Evolutionary conservation across 2,888 invertebrate genomes (phyloP).

Genomic region (Andrena bucephala): DNA sequence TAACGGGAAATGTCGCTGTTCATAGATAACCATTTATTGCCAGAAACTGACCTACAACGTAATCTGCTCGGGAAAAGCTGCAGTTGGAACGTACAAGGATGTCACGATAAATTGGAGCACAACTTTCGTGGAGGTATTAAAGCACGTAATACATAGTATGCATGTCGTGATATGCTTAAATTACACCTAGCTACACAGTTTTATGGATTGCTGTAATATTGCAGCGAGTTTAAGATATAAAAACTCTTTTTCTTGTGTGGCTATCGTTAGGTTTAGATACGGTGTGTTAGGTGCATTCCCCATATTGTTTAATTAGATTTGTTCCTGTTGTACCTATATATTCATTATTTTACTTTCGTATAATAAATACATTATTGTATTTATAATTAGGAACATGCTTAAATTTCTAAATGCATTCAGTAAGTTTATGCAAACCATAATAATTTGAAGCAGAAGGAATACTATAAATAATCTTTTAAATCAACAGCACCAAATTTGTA

Average conservation of each 20-base stretch:
- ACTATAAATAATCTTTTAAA: too few species aligned
- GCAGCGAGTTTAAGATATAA: neutral
- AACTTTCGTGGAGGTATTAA: constrained; percentile 3
- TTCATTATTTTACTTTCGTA: too few species aligned
- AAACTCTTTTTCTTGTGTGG: neutral
- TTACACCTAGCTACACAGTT: neutral
- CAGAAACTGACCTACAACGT: constrained; percentile 40
- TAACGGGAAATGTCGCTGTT: constrained; percentile 40
- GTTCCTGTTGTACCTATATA: too few species aligned
- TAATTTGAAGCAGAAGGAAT: too few species aligned
- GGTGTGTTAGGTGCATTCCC: too few species aligned
- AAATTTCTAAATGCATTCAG: too few species aligned
- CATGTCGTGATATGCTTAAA: neutral
- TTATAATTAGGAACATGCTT: too few species aligned
- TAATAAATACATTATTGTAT: too few species aligned
- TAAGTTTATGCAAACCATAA: too few species aligned
- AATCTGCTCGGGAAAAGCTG: constrained; percentile 10
- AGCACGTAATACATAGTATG: neutral
- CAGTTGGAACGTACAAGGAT: neutral
- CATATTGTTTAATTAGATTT: too few species aligned
- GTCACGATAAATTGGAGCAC: constrained; percentile 8
- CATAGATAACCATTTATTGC: constrained; percentile 27
- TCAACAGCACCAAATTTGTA: too few species aligned
- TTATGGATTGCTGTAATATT: neutral
- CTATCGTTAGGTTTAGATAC: too few species aligned